Percentiles rank a stretch among this genome's conserved stretches.
These are phyloP conservation scores for Ectobius pallidus DNA, from an alignment of 2,888 invertebrate genomes.

Conservation along the genomic window DNA sequence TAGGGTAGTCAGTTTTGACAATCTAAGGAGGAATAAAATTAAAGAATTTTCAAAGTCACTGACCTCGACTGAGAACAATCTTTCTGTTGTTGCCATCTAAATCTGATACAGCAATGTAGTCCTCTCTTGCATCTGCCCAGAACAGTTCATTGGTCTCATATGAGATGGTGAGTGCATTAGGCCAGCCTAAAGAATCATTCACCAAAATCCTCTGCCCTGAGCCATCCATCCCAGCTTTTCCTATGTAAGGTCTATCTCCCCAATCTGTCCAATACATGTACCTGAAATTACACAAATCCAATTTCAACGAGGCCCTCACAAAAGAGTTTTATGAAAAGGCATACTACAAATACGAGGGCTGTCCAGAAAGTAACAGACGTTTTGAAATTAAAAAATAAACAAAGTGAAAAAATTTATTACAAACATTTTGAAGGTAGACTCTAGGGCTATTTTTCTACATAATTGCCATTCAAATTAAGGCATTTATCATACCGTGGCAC, in stretches of 20 bases:
- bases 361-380: no score
- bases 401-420: no score
- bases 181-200: conserved; percentile 77
- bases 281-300: conserved; percentile 50
- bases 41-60: conserved; percentile 33
- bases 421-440: no score
- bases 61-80: conserved; percentile 71
- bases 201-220: conserved; percentile 68
- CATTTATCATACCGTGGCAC: no score
- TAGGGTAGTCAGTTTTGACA: no score
- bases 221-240: conserved; percentile 85
- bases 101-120: conserved; percentile 84
- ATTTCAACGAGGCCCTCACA: no score
- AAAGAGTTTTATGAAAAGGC: no score
- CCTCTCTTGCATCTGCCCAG: conserved; percentile 87
- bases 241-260: conserved; percentile 82
- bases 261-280: conserved; percentile 87
- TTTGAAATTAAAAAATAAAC: no score
- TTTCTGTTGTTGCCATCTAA: conserved; percentile 76
- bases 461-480: no score
- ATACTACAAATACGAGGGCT: no score
- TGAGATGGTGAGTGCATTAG: conserved; percentile 82
- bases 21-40: no score
- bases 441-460: no score
- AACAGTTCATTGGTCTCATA: conserved; percentile 78